Conservation (phyloP, 2,113 vertebrate species). For the Brienomyrus longianalis region DNA sequence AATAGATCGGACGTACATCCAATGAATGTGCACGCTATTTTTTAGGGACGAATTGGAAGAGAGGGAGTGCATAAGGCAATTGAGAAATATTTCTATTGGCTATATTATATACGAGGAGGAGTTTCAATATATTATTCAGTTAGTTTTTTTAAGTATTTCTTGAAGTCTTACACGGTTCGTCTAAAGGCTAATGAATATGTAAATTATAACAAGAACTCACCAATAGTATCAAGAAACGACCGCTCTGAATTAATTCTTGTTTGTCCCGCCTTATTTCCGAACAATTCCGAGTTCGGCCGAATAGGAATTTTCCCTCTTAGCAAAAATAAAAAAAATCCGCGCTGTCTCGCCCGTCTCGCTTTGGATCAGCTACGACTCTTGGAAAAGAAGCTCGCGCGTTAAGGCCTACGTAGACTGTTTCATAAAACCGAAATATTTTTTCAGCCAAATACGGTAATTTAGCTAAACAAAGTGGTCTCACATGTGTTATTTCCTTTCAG, state of each 20-base stretch:
- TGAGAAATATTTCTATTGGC: conserved; percentile 39
- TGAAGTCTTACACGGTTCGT: conserved; percentile 36
- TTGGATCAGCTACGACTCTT: conserved; percentile 64
- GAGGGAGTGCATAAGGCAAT: conserved; percentile 35
- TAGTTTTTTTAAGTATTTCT: conserved; percentile 39
- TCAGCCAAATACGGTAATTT: conserved; percentile 28
- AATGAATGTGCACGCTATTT: conserved; percentile 38
- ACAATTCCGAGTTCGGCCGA: conserved; percentile 59
- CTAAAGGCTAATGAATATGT: conserved; percentile 41
- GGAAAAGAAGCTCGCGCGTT: conserved; percentile 64
- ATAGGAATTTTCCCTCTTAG: conserved; percentile 58
- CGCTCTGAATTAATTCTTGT: conserved; percentile 40
- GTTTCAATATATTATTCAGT: not conserved
- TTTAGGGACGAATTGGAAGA: conserved; percentile 39
- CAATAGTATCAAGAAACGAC: conserved; percentile 40
- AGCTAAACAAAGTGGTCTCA: conserved; percentile 20
- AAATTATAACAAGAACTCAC: conserved; percentile 18
- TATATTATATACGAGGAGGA: conserved; percentile 28
- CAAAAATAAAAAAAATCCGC: conserved; percentile 70
- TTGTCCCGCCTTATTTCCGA: conserved; percentile 60
- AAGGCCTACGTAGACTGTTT: conserved; percentile 51
- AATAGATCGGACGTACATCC: conserved; percentile 40
- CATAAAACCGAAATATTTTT: conserved; percentile 32
- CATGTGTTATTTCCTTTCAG: not conserved
- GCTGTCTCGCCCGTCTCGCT: conserved; percentile 61